Base-by-base conservation (phyloP, 2,888 invertebrate genomes). In the Automeris io region DNA sequence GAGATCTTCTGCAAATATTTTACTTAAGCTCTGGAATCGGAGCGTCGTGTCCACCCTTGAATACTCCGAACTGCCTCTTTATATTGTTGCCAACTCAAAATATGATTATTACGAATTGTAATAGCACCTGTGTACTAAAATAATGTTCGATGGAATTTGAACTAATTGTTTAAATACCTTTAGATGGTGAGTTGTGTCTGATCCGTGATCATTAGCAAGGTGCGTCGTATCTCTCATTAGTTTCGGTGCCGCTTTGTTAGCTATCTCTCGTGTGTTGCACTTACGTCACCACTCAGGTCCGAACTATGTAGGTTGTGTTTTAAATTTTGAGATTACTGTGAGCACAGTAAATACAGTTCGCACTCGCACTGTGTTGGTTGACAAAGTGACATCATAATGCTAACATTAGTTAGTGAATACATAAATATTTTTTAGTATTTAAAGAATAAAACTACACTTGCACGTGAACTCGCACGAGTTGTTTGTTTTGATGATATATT, bases 341-440 rank as follows among this genome's bases (percentile, higher is more conserved):
- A 51, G 41, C 43, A 49, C 56, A 49, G 64, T 69, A 63, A 67
- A 61, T 60, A 58, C 49, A 57, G 77, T 61, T 79, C 79, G 77
- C 69, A 72, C 61, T 62, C 70, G 53, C 68, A 47, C 45, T 47
- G 58, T 70, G 71, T 68, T 70, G 65, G 61, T 71, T 69, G 58
- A 68, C 64, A 66, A 61, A 63, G 69, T 82, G 80, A 82, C 78
- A 81, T 82, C 82, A 81, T 66, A 62, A 49, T 57, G 56, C 57
- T 67, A 56, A 64, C 54, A 32, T 53, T 57, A 59, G 50, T 49
- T 51, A 61, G 41, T 54, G 48, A 51, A 62, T 61, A 54, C 61
- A 54, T 46, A 53, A 45, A 46, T 40, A 23, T 12, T 21, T n/a
- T 33, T 33, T 12, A 3, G 11, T 31, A 29, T 29, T 16, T 29